These are phyloP conservation scores for Meganola albula DNA, from an alignment of 2,888 invertebrate species.

Conservation along the genomic window DNA sequence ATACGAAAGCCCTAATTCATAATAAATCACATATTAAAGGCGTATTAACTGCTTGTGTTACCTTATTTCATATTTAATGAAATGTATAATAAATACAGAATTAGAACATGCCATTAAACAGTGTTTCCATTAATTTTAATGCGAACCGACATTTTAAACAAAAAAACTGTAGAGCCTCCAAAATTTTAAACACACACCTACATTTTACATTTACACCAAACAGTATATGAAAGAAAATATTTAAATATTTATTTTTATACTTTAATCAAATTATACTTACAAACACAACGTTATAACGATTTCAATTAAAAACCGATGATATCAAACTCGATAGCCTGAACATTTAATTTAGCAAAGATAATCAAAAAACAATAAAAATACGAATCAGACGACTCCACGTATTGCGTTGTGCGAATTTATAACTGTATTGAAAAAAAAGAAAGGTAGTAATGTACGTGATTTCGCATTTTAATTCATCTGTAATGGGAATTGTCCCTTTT, in stretches of 20 bases:
- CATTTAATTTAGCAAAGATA: conserved; percentile 30
- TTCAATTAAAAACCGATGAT: conserved; percentile 25
- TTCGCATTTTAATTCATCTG: conserved; percentile 69
- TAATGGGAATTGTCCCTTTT: conserved; percentile 62
- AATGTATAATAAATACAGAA: conserved; percentile 41
- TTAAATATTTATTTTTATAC: conserved; percentile 14
- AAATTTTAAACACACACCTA: conserved; percentile 17
- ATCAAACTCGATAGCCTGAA: conserved; percentile 24
- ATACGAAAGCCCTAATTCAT: too few relatives aligned
- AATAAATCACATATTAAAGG: too few relatives aligned
- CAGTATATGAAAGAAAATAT: conserved; percentile 14
- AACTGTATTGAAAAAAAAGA: conserved; percentile 64
- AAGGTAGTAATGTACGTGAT: conserved; percentile 68
- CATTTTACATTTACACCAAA: conserved; percentile 11
- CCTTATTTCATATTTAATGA: conserved; percentile 25
- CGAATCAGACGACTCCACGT: conserved; percentile 37
- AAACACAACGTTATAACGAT: conserved; percentile 14
- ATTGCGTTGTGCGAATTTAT: conserved; percentile 46
- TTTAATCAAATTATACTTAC: conserved; percentile 24
- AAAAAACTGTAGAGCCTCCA: conserved; percentile 31
- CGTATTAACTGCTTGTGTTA: not conserved
- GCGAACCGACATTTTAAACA: conserved; percentile 36
- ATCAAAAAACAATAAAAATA: conserved; percentile 38
- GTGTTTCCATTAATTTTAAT: conserved; percentile 51
- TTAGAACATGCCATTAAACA: conserved; percentile 48